These are phyloP conservation scores for Eristalis arbustorum DNA, from an alignment of 2,888 invertebrate species.

Conservation along the genomic window DNA sequence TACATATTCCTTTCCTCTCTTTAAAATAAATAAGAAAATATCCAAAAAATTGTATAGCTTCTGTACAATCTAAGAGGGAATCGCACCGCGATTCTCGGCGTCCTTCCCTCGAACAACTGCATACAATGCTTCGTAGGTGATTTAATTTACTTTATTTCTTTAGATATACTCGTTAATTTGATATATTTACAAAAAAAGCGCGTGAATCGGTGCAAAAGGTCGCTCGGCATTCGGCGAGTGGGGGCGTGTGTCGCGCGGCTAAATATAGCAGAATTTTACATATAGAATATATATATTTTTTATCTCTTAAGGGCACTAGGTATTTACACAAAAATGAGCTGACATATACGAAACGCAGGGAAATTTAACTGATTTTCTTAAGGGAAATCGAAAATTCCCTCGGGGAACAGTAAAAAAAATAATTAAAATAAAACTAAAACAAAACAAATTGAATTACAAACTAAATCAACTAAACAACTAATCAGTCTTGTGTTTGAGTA, in stretches of 20 bases:
- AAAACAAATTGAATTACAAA: constrained; percentile 43
- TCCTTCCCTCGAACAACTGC: constrained; percentile 22
- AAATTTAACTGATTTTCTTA: neutral
- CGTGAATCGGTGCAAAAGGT: constrained; percentile 63
- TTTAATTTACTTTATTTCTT: neutral
- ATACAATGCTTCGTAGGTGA: neutral
- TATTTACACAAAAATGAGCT: constrained; percentile 58
- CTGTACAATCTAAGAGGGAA: constrained; percentile 57
- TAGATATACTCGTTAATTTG: neutral
- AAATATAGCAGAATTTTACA: constrained; percentile 50
- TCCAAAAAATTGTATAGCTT: constrained; percentile 45
- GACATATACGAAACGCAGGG: neutral
- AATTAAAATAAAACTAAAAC: neutral
- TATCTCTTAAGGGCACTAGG: constrained; percentile 68
- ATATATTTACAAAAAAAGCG: constrained; percentile 67
- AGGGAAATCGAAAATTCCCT: neutral
- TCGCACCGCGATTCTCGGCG: neutral
- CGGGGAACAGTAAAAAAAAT: constrained; percentile 1
- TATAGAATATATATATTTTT: constrained; percentile 7
- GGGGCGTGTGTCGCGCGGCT: constrained; percentile 54
- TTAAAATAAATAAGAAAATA: constrained; percentile 66
- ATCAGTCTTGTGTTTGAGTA: constrained; percentile 68
- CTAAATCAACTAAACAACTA: constrained; percentile 63
- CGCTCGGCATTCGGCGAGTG: too few relatives aligned
- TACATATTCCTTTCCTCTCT: constrained; percentile 6